These are phyloP conservation scores for Leucopsar rothschildi DNA, from an alignment of 2,113 vertebrate genomes.

Conservation along the genomic window DNA sequence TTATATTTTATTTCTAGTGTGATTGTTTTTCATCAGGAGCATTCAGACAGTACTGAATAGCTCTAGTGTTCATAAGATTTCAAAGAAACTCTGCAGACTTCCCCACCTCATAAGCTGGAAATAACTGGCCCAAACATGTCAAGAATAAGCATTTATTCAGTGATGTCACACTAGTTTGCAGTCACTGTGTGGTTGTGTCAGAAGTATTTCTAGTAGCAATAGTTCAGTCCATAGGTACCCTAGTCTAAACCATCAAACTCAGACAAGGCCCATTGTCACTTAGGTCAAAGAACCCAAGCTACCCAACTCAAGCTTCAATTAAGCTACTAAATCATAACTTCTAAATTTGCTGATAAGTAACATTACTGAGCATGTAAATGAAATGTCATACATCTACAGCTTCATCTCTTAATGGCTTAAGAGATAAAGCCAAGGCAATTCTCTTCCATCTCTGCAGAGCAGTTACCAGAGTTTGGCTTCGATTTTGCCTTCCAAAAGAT, in stretches of 20 bases:
- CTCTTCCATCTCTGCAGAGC: not conserved
- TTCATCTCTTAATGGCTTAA: not conserved
- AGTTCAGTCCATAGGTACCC: not conserved
- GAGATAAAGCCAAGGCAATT: not conserved
- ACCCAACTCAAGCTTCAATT: not conserved
- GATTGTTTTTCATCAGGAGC: not conserved
- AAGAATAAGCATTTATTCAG: not conserved
- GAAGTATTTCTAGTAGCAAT: not conserved
- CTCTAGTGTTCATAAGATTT: not conserved
- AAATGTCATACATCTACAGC: not conserved
- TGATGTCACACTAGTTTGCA: not conserved
- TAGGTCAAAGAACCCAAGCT: not conserved
- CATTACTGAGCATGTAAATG: not conserved
- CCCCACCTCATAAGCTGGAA: not conserved
- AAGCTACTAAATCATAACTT: not conserved
- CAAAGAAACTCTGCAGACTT: not conserved
- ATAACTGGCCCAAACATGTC: not conserved
- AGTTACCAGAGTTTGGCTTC: not conserved
- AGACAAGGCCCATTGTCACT: not conserved
- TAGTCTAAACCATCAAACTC: not conserved
- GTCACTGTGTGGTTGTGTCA: not conserved
- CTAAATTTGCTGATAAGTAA: not conserved
- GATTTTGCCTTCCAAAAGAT: not conserved
- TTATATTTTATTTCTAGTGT: not conserved
- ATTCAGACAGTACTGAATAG: not conserved